Evolutionary conservation across 2,888 invertebrate species (phyloP).

Genomic region (Chelonus formosanus): DNA sequence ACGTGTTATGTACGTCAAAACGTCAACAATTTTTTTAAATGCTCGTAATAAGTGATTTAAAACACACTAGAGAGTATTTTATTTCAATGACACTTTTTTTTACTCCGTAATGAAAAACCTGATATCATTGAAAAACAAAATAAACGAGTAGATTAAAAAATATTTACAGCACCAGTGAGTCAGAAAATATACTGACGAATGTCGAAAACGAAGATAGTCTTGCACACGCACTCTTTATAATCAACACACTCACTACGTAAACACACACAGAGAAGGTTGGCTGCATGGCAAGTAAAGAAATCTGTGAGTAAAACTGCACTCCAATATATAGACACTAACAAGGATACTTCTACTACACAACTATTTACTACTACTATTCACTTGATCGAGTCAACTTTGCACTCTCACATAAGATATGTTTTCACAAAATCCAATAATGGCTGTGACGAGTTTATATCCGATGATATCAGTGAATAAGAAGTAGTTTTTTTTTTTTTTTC

Average conservation of each 20-base stretch:
- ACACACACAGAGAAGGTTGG: neutral
- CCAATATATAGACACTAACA: conserved; percentile 2
- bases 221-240: conserved; percentile 1
- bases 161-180: neutral
- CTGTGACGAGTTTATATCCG: conserved; percentile 7
- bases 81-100: too few relatives aligned
- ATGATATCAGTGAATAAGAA: neutral
- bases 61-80: too few relatives aligned
- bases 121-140: neutral
- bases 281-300: neutral
- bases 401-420: too few relatives aligned
- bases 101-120: too few relatives aligned
- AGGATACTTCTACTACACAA: neutral
- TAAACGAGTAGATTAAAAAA: neutral
- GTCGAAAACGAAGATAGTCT: conserved; percentile 7
- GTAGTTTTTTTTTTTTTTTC: conserved; percentile 7
- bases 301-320: neutral
- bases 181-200: neutral
- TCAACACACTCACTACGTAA: neutral
- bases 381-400: too few relatives aligned
- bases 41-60: neutral
- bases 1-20: neutral
- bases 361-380: too few relatives aligned
- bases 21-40: conserved; percentile 9
- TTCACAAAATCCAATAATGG: too few relatives aligned